phyloP scores from a whole-genome alignment of 1,140 invertebrate species.

The Eubasilissa regina region DNA sequence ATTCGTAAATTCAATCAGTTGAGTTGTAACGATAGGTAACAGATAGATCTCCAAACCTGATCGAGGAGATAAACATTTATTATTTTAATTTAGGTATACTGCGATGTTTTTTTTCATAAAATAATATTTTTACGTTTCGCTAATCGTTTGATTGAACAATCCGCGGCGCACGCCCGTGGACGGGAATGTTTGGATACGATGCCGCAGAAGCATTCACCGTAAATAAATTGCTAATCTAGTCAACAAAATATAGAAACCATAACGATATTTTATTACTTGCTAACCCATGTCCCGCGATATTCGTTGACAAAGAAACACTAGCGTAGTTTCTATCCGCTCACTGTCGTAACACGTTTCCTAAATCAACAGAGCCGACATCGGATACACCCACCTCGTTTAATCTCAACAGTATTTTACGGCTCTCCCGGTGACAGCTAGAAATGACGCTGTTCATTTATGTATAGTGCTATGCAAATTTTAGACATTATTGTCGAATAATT shows the following conservation, averaged over 20 bases:
- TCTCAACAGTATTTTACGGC: no score
- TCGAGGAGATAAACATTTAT: no score
- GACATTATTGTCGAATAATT: conserved; percentile 1
- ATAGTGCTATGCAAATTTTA: neutral
- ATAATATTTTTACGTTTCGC: no score
- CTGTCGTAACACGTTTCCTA: conserved; percentile 13
- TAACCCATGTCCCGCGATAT: conserved; percentile 51
- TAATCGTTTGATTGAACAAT: no score
- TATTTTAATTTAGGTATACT: no score
- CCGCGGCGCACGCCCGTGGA: conserved; percentile 18
- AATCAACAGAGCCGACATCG: neutral
- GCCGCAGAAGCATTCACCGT: conserved; percentile 33
- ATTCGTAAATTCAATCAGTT: no score
- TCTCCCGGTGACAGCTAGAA: no score
- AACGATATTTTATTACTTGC: conserved; percentile 58
- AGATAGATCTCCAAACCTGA: no score
- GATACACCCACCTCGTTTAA: neutral
- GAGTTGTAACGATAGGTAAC: no score
- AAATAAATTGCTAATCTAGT: conserved; percentile 59
- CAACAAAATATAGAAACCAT: conserved; percentile 54
- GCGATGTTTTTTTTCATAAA: no score
- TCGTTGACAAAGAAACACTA: conserved; percentile 48
- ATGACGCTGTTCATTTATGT: neutral
- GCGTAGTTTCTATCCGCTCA: conserved; percentile 40
- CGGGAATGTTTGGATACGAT: conserved; percentile 28